Conservation (phyloP, 2,113 vertebrate genomes). For the Capreolus pygargus region DNA sequence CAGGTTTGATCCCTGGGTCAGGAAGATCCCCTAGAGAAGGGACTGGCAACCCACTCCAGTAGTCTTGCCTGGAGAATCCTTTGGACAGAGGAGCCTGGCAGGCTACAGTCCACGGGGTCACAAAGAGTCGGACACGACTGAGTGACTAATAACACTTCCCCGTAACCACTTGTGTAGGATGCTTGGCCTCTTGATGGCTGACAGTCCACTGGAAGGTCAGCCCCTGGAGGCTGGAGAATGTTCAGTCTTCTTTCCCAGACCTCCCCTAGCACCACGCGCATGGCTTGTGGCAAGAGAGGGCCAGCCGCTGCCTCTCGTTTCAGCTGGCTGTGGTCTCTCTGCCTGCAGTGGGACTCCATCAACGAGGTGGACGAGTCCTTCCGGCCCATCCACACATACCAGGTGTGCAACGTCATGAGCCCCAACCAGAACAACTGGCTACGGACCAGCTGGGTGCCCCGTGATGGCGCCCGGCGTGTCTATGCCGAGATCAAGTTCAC, state of each 20-base stretch:
- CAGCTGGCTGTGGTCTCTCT: constrained; percentile 8
- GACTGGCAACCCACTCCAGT: neutral
- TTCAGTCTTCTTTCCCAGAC: neutral
- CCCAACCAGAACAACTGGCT: constrained; percentile 99
- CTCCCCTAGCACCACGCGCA: accelerated
- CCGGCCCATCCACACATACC: constrained; percentile 96
- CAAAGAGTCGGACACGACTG: neutral
- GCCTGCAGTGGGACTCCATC: constrained; percentile 94
- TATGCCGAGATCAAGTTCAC: constrained; percentile 98
- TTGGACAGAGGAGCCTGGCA: neutral
- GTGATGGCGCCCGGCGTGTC: constrained; percentile 90
- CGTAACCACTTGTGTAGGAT: accelerated
- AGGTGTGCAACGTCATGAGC: constrained; percentile 98
- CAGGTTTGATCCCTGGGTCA: neutral
- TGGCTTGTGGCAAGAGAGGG: neutral
- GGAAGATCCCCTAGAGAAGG: neutral
- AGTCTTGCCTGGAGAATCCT: neutral
- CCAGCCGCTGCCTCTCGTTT: accelerated
- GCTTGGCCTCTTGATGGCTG: neutral
- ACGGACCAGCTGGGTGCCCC: constrained; percentile 92
- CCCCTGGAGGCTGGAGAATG: neutral
- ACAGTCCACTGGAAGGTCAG: neutral
- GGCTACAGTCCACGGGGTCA: neutral
- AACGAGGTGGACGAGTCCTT: constrained; percentile 98
- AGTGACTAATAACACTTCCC: neutral